Evolutionary conservation across 2,888 invertebrate genomes (phyloP), one percentile per base, ranked within the genome.

Genomic region (Eretmocerus hayati): DNA sequence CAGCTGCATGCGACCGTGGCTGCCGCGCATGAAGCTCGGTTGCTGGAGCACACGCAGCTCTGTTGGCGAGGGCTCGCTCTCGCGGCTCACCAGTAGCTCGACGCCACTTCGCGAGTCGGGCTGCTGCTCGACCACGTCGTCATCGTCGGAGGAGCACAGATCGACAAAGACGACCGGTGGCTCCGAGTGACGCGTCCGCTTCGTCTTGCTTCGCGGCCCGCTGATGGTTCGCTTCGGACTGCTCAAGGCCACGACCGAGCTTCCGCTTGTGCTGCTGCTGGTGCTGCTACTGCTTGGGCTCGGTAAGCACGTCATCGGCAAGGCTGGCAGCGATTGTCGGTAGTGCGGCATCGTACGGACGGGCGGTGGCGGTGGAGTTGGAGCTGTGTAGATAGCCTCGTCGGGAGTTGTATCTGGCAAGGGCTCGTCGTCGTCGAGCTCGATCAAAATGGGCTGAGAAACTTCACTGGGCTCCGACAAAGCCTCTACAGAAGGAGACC

Each of bases 401-500:
- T n/a, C 22, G 11, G 38, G 38, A 21, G 4, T 20, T 2, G 21
- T 21, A 13, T 13, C 5, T 38, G 38, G 8, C 2, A 18, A 2
- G 8, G 31, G 19, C 20, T 53, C 53, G 16, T 46, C 53, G 19
- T 58, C 58, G 2, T 59, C 58, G 8, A 59, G 56, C n/a, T 59
- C 59, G 19, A 61, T 60, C 11, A 56, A 16, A 4, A 58, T 58
- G 5, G 50, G 54, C 23, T 59, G 54, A 5, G 18, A 33, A 16
- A 58, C 56, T 5, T 62, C 59, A 8, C 52, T 59, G 0, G 40
- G 18, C 2, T 43, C 31, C n/a, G 15, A 18, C 3, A 44, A 16
- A 3, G 30, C 11, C 6, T 50, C 48, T 13, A 50, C 20, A 23
- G 60, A 53, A 18, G 56, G 48, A 0, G 62, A 57, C 35, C 60